A percentile compares a stretch with the other conserved stretches of the same genome.
These are phyloP conservation scores for Esox niger DNA, from an alignment of 2,113 vertebrate genomes.

Conservation along the genomic window DNA sequence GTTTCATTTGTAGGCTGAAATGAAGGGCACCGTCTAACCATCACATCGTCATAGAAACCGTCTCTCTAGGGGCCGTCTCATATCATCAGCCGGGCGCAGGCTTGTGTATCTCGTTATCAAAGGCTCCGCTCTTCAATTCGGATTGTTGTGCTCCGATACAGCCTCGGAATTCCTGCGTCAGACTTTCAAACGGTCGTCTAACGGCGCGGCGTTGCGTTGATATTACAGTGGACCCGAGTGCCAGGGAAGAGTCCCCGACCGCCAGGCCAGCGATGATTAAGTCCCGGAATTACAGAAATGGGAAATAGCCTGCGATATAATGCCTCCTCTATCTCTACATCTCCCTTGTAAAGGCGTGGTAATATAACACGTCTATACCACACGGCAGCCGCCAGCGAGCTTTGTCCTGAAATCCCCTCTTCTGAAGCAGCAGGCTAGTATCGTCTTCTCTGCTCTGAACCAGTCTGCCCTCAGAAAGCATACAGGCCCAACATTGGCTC, in stretches of 20 bases:
- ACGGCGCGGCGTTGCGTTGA: slow-evolving; percentile 6
- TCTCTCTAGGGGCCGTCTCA: neutral
- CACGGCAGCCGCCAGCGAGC: neutral
- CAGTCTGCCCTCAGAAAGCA: neutral
- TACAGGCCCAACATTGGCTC: neutral
- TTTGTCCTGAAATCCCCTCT: neutral
- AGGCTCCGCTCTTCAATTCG: neutral
- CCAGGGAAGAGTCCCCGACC: slow-evolving; percentile 17
- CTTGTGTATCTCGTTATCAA: neutral
- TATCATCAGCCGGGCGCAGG: neutral
- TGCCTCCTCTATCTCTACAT: neutral
- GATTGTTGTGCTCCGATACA: neutral
- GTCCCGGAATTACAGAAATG: slow-evolving; percentile 35
- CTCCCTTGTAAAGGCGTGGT: neutral
- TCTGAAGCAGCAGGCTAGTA: too few species aligned
- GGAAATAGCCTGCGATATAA: neutral
- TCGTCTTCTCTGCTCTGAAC: neutral
- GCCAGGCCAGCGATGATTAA: slow-evolving; percentile 47
- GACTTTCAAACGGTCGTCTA: neutral
- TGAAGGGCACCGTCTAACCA: slow-evolving; percentile 1
- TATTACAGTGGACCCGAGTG: slow-evolving; percentile 57
- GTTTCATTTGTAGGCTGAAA: slow-evolving; percentile 17
- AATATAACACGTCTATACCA: neutral
- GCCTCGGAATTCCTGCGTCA: too few species aligned
- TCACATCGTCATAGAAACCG: neutral